A percentile compares a stretch with the other conserved stretches of the same genome.
Conservation (phyloP, 2,113 vertebrate genomes). For the Pristiophorus japonicus region DNA sequence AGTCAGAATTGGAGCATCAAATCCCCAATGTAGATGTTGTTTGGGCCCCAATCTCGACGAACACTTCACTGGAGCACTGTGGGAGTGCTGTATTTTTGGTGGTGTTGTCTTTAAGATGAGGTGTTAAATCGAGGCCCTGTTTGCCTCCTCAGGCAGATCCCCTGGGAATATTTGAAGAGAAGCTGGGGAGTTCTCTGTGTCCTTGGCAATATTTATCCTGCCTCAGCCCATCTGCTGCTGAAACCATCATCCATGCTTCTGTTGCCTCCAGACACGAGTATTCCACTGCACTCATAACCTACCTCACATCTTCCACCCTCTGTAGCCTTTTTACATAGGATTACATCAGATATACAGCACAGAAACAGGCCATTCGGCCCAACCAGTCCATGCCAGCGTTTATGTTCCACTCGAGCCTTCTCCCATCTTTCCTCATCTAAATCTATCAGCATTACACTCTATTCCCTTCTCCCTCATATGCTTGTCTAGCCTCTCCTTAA, state of each 20-base stretch:
- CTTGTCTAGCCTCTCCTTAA: too few species aligned
- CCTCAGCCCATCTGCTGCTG: not conserved
- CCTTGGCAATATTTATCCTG: not conserved
- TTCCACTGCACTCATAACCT: not conserved
- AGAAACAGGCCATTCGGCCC: too few species aligned
- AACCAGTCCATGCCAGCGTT: too few species aligned
- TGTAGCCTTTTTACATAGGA: too few species aligned
- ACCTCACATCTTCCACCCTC: not conserved
- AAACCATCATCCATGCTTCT: not conserved
- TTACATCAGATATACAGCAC: too few species aligned
- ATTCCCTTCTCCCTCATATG: too few species aligned
- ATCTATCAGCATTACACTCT: too few species aligned
- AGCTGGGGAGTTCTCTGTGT: not conserved
- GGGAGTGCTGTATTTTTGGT: not conserved
- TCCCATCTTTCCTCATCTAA: too few species aligned
- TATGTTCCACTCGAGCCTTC: too few species aligned
- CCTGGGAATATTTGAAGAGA: not conserved
- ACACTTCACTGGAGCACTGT: not conserved
- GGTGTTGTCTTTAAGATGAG: not conserved
- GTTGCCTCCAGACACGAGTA: not conserved
- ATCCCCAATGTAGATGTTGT: not conserved
- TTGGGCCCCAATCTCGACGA: not conserved
- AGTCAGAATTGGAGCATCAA: not conserved
- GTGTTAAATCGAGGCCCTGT: not conserved
- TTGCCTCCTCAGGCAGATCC: not conserved